Conservation (phyloP, 1,140 invertebrate species). For the Ips nitidus region DNA sequence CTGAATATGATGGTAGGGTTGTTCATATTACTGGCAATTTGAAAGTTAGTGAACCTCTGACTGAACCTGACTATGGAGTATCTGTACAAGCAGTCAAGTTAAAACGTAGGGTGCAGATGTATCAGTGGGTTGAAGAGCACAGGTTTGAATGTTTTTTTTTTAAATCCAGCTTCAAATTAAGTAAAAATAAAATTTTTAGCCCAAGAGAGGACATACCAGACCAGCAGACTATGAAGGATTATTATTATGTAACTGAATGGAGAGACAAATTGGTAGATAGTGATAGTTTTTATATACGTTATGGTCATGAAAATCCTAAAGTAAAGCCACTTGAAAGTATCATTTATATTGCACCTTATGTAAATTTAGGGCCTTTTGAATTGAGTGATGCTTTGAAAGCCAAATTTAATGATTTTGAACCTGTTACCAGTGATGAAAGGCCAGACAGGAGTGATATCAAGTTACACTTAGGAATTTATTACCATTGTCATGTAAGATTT, state of each 20-base stretch:
- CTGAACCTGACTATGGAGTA: constrained; percentile 62
- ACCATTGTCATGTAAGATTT: constrained; percentile 61
- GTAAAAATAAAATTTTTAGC: constrained; percentile 4
- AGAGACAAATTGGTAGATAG: constrained; percentile 79
- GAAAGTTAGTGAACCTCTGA: constrained; percentile 74
- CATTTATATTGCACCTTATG: constrained; percentile 59
- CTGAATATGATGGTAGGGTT: constrained; percentile 71
- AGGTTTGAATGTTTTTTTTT: constrained; percentile 45
- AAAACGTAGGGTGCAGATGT: constrained; percentile 70
- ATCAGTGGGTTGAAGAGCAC: constrained; percentile 86
- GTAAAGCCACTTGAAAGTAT: constrained; percentile 54
- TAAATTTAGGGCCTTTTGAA: constrained; percentile 58
- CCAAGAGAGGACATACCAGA: constrained; percentile 35
- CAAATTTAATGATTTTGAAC: constrained; percentile 74
- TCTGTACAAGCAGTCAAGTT: constrained; percentile 55
- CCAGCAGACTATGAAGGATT: constrained; percentile 48
- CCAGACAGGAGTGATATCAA: constrained; percentile 80
- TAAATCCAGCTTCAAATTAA: neutral
- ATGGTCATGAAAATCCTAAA: constrained; percentile 77
- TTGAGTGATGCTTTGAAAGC: constrained; percentile 66
- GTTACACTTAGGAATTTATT: constrained; percentile 83
- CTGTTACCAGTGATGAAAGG: constrained; percentile 80
- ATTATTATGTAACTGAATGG: constrained; percentile 81
- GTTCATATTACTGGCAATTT: constrained; percentile 76
- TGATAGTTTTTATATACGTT: constrained; percentile 68